Percentiles rank a stretch among this genome's conserved stretches.
Evolutionary conservation across 1,140 invertebrate genomes (phyloP).

Genomic region (Aphaenogaster rudis): DNA sequence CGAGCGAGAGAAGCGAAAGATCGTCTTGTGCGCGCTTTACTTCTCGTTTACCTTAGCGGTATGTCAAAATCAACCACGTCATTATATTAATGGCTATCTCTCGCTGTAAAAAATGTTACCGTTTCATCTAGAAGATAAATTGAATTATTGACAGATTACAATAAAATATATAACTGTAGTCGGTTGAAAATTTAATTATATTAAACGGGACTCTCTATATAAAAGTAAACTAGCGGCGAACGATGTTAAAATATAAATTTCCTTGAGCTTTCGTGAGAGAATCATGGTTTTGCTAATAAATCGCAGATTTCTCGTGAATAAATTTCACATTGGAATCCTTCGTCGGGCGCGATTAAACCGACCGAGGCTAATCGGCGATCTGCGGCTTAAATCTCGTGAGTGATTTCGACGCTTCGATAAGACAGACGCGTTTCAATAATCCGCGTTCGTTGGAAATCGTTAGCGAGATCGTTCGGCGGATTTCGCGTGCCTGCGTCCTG

Average conservation of each 20-base stretch:
- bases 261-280: not conserved
- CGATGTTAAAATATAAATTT: not conserved
- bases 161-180: not conserved
- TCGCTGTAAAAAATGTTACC: slow-evolving; percentile 6
- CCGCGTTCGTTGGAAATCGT: slow-evolving; percentile 49
- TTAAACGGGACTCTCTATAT: not conserved
- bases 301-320: not conserved
- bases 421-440: slow-evolving; percentile 50
- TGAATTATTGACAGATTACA: slow-evolving; percentile 13
- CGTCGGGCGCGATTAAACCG: not conserved
- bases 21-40: slow-evolving; percentile 54
- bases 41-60: slow-evolving; percentile 54
- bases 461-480: slow-evolving; percentile 26
- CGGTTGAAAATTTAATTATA: not conserved
- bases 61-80: slow-evolving; percentile 61
- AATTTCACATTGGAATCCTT: slow-evolving; percentile 10
- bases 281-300: not conserved
- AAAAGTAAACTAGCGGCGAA: not conserved
- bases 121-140: not conserved
- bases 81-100: slow-evolving; percentile 64
- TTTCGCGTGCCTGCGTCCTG: slow-evolving; percentile 15
- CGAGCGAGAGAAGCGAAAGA: not conserved
- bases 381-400: slow-evolving; percentile 20
- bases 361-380: not conserved
- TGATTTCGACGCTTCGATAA: slow-evolving; percentile 43